These are phyloP conservation scores for Dipus sagitta DNA, from an alignment of 2,797 vertebrate genomes.

Conservation along the genomic window DNA sequence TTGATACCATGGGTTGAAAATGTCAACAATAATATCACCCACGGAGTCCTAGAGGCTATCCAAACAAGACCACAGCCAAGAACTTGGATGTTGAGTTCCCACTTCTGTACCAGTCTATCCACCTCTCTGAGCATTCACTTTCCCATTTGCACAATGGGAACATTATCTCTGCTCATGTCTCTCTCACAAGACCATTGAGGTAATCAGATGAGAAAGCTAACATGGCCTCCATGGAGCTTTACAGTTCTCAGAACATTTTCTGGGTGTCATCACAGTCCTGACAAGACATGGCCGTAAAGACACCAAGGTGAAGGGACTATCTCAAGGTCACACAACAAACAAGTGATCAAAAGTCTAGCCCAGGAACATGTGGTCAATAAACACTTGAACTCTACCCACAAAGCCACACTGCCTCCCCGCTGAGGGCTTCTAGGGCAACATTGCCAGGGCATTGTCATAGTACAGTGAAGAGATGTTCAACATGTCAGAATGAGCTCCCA, in stretches of 20 bases:
- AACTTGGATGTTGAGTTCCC: neutral
- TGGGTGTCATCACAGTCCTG: neutral
- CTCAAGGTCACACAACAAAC: neutral
- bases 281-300: slow-evolving; percentile 6
- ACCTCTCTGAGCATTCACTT: neutral
- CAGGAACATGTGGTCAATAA: neutral
- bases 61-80: neutral
- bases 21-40: neutral
- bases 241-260: neutral
- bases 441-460: neutral
- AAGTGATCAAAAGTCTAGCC: neutral
- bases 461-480: neutral
- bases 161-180: neutral
- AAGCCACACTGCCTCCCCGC: neutral
- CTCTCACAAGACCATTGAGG: neutral
- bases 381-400: neutral
- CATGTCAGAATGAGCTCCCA: neutral
- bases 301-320: neutral
- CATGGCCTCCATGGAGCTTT: neutral
- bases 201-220: neutral
- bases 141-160: neutral
- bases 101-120: neutral
- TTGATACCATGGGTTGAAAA: slow-evolving; percentile 8
- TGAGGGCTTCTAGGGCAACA: neutral
- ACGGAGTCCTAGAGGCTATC: neutral